Base-by-base conservation (phyloP, 1,140 invertebrate species). In the Bombus polaris region DNA sequence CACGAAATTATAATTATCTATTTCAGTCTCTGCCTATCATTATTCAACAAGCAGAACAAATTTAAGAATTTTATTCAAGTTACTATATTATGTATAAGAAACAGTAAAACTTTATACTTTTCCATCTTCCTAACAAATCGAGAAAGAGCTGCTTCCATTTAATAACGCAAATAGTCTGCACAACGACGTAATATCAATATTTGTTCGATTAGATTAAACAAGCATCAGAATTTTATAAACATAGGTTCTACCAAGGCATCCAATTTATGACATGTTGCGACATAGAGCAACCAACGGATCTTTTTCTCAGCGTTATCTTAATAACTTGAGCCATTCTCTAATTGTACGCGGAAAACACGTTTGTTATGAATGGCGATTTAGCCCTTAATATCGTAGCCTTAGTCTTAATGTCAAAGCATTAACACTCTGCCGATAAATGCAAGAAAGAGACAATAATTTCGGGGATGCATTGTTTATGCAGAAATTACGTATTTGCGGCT, bases 301-400 rank as follows among this genome's bases (percentile, higher is more conserved):
- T n/a, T 53, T 28, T 39, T 53, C n/a, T 22, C 32, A 39, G 4
- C 22, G 42, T 83, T 86, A 86, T 86, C 80, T 86, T 76, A 77
- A 83, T 47, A 75, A 42, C 66, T 76, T 86, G 73, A 83, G 76
- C 42, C 86, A 80, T 87, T 79, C 79, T 85, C 47, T 42, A 57
- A 66, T n/a, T 39, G 5, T 25, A 44, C 35, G 57, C 2, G 32
- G 53, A 65, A 65, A 70, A 71, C n/a, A 37, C 25, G 28, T 35
- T 25, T 15, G 25, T 22, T 53, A 1, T 8, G n/a, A 37, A 15
- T 25, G 18, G 6, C 42, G 32, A 59, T 32, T 83, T n/a, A 83
- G 73, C 81, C 73, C 74, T 87, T 77, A 77, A 72, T 77, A 57
- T 83, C 74, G 12, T 22, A 13, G 73, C 39, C 71, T 86, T 86